Evolutionary conservation across 2,888 invertebrate genomes (phyloP).

Genomic region (Tetragonisca angustula): DNA sequence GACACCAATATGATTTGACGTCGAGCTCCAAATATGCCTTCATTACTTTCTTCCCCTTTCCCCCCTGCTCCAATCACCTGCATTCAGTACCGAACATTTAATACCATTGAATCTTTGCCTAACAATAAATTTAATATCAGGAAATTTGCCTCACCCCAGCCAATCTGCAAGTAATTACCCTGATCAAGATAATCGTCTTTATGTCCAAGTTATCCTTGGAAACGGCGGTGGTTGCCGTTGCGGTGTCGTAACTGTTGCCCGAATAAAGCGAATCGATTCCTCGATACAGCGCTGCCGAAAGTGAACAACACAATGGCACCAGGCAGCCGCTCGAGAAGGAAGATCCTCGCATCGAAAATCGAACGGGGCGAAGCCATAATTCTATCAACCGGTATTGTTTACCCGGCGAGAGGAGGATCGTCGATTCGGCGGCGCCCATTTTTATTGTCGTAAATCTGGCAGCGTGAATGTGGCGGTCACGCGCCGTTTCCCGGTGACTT

Average conservation of each 20-base stretch:
- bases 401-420: constrained; percentile 38
- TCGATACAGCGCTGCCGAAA: background rate
- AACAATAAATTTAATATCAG: constrained; percentile 6
- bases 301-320: constrained; percentile 10
- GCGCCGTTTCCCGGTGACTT: constrained; percentile 75
- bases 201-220: background rate
- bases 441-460: constrained; percentile 67
- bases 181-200: constrained; percentile 10
- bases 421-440: constrained; percentile 48
- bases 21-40: background rate
- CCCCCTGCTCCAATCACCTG: background rate
- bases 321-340: constrained; percentile 5
- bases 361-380: constrained; percentile 31
- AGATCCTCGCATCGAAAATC: constrained; percentile 42
- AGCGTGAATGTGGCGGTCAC: constrained; percentile 65
- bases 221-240: background rate
- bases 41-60: background rate
- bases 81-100: background rate
- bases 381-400: constrained; percentile 49
- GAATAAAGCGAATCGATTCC: constrained; percentile 9
- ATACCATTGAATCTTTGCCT: background rate
- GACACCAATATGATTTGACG: background rate
- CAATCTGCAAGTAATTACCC: background rate
- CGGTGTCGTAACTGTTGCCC: constrained; percentile 28
- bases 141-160: background rate